phyloP scores from a whole-genome alignment of 2,113 vertebrate species.

The Clupea harengus region DNA sequence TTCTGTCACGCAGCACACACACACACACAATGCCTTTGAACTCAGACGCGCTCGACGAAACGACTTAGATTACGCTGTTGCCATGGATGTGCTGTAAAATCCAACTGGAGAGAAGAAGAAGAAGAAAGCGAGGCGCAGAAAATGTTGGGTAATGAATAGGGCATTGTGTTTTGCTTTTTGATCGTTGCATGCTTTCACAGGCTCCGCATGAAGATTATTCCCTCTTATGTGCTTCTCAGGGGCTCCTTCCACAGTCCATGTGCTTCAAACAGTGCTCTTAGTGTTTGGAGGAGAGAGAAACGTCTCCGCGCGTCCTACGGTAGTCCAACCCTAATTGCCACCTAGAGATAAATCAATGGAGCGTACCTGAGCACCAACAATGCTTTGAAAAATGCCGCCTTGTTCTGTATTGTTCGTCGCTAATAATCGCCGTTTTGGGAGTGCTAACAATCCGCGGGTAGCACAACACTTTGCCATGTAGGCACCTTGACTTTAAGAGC shows the following conservation, averaged over 20 bases:
- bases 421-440: neutral
- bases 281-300: neutral
- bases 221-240: neutral
- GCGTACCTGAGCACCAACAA: neutral
- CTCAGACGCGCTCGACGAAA: neutral
- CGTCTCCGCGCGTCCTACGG: neutral
- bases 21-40: constrained; percentile 3
- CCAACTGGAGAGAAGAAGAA: constrained; percentile 2
- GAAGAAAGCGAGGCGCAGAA: neutral
- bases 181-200: neutral
- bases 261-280: neutral
- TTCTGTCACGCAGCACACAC: neutral
- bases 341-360: neutral
- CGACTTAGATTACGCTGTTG: constrained; percentile 1
- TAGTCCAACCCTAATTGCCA: neutral
- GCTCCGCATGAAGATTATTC: neutral
- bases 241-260: neutral
- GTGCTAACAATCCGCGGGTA: neutral
- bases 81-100: constrained; percentile 29
- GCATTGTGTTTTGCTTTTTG: neutral
- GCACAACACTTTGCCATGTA: neutral
- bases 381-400: neutral
- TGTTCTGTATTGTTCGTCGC: neutral
- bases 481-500: neutral
- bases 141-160: constrained; percentile 16